phyloP scores from a whole-genome alignment of 2,113 vertebrate genomes.

The Heterochromis multidens region DNA sequence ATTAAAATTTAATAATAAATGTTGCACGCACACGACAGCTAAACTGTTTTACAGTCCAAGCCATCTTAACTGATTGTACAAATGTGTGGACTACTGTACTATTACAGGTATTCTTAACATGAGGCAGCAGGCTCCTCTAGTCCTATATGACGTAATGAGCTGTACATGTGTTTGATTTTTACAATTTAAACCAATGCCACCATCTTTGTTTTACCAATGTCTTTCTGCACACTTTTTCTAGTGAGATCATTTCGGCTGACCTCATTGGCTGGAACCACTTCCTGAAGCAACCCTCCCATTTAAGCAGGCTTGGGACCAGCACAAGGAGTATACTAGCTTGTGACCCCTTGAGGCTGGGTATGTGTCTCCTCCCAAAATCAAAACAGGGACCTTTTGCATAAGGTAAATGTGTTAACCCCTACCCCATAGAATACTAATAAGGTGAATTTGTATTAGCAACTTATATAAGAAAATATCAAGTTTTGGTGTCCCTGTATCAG shows the following conservation, averaged over 20 bases:
- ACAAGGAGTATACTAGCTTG: rapidly evolving
- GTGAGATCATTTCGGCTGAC: neutral
- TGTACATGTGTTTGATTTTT: neutral
- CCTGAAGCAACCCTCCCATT: neutral
- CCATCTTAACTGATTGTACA: neutral
- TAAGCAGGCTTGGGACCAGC: neutral
- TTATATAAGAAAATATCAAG: neutral
- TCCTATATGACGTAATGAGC: neutral
- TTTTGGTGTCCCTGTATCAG: neutral
- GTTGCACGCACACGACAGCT: neutral
- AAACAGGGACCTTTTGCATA: neutral
- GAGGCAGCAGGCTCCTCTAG: neutral
- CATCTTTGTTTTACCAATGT: neutral
- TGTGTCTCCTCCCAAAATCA: neutral
- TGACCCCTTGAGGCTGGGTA: neutral
- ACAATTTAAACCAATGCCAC: neutral
- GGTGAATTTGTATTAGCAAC: neutral
- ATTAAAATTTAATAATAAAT: neutral
- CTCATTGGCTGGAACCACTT: neutral
- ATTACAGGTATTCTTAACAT: neutral
- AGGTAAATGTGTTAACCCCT: neutral
- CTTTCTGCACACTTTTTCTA: neutral
- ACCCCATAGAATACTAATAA: rapidly evolving
- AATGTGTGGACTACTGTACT: neutral
- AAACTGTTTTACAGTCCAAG: neutral